Base-by-base conservation (phyloP, 2,888 invertebrate genomes). In the Fragum fragum region DNA sequence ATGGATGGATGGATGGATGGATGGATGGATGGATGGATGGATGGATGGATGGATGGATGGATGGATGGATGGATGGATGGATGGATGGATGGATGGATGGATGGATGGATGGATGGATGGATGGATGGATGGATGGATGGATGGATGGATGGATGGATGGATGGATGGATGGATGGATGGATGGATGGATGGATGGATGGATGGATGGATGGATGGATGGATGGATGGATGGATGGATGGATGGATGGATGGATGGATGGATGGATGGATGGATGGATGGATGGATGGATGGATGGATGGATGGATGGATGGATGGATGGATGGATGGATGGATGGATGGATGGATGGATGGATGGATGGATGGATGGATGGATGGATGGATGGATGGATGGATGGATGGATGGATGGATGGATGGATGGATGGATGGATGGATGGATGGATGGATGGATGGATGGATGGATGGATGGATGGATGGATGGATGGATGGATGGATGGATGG, bases 351-450 rank as follows among this genome's bases (percentile, higher is more conserved):
- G 59, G 26, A 7, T 59, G 6, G 26, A 23, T 59, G 28, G 16
- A 23, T 23, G 28, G 14, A 23, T 26, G 59, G 16, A 23, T 23
- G 59, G 26, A 23, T 59, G 14, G 26, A 7, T 16, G 59, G 59
- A 23, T 23, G 3, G 16, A 7, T 26, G 59, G 26, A 7, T 59
- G 2, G 59, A 23, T 59, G 26, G 6, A 5, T 26, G 26, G 59
- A 23, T 59, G 14, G 14, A 23, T 59, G 14, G 23, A 59, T 6
- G 9, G 14, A 59, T 59, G 59, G 26, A 23, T 59, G 59, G 28
- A 59, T 59, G 59, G 59, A 59, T 59, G 59, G 59, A 59, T 16
- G 59, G 59, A 59, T 59, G 59, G 59, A n/a, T n/a, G n/a, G n/a
- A n/a, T n/a, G n/a, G n/a, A n/a, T n/a, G n/a, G n/a, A n/a, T n/a